phyloP scores from a whole-genome alignment of 2,113 vertebrate genomes.

The Piprites chloris region DNA sequence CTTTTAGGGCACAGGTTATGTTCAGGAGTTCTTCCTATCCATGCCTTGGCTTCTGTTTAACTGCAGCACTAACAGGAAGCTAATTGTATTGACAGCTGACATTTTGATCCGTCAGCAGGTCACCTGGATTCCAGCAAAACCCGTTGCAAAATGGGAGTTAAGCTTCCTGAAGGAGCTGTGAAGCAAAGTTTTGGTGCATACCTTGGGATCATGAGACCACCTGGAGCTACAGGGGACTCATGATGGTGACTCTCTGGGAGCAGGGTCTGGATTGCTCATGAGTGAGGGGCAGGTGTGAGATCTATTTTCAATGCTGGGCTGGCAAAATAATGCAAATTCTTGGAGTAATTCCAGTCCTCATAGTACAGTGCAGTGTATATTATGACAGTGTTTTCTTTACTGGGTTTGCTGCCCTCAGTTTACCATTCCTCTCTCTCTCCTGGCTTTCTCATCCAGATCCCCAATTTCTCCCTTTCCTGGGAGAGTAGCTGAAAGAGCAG shows the following conservation, averaged over 20 bases:
- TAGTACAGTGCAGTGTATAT: neutral
- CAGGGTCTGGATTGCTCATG: neutral
- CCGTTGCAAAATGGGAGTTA: neutral
- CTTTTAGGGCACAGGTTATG: neutral
- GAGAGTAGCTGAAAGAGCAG: neutral
- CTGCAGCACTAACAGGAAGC: neutral
- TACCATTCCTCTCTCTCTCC: neutral
- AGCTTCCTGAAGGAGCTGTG: neutral
- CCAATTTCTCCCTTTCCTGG: neutral
- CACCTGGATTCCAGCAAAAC: neutral
- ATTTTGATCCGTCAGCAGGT: neutral
- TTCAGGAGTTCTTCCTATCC: neutral
- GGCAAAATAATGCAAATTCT: neutral
- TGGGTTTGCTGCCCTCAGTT: neutral
- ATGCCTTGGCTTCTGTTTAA: neutral
- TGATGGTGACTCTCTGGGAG: neutral
- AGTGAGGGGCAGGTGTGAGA: neutral
- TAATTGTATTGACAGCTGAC: neutral
- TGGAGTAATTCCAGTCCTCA: neutral
- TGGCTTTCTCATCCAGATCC: neutral
- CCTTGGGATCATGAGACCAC: neutral
- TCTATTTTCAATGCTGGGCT: neutral
- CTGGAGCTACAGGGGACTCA: neutral
- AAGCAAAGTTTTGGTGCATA: neutral
- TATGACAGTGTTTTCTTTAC: neutral